Percentiles rank a stretch among this genome's conserved stretches.
Evolutionary conservation across 2,797 vertebrate species (phyloP).

Genomic region (Chanos chanos): DNA sequence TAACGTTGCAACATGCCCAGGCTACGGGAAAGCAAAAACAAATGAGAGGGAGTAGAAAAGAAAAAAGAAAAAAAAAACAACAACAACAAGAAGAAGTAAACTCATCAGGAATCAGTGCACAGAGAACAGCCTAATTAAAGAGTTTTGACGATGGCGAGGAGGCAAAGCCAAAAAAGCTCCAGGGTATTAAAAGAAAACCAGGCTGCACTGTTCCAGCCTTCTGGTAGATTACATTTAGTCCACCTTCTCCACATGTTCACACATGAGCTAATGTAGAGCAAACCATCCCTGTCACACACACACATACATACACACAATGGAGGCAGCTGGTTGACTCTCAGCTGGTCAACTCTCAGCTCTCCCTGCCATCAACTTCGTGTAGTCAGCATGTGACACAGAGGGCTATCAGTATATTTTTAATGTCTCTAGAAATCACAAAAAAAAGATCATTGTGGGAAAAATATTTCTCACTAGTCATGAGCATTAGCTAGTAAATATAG

Average conservation of each 20-base stretch:
- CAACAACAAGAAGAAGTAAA: background rate
- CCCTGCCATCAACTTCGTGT: conserved; percentile 15
- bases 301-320: too few relatives aligned
- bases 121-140: conserved; percentile 23
- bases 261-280: background rate
- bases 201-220: conserved; percentile 23
- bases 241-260: conserved; percentile 15
- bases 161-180: conserved; percentile 19
- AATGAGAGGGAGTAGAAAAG: too few relatives aligned
- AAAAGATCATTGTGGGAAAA: too few relatives aligned
- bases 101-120: conserved; percentile 6
- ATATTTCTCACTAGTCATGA: too few relatives aligned
- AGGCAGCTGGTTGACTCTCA: too few relatives aligned
- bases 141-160: conserved; percentile 13
- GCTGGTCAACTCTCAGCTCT: conserved; percentile 14
- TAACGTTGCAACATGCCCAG: too few relatives aligned
- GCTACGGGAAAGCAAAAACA: too few relatives aligned
- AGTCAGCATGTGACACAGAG: background rate
- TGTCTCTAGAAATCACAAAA: too few relatives aligned
- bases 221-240: conserved; percentile 25
- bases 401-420: too few relatives aligned
- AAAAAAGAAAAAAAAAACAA: too few relatives aligned
- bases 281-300: too few relatives aligned
- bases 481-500: too few relatives aligned
- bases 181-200: conserved; percentile 29